Conservation (phyloP, 2,888 invertebrate species). For the Nomada ruficornis region DNA sequence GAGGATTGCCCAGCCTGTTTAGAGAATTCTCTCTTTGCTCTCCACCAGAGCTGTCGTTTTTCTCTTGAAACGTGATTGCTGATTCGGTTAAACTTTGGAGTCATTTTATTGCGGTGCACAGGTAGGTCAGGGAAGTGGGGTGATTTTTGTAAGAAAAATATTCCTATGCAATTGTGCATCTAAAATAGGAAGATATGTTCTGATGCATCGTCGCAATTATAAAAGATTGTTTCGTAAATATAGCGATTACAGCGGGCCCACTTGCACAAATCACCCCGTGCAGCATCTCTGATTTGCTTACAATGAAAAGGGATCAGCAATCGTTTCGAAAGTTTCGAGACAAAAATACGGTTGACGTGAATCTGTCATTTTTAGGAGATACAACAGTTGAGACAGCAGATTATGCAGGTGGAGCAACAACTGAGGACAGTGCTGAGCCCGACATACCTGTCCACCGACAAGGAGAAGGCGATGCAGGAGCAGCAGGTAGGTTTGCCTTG, state of each 20-base stretch:
- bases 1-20: constrained; percentile 37
- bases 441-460: constrained; percentile 92
- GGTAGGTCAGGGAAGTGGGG: background rate
- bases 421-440: constrained; percentile 93
- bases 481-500: constrained; percentile 90
- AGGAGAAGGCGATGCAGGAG: constrained; percentile 92
- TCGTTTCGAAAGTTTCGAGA: background rate
- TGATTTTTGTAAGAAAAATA: background rate
- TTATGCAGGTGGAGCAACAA: constrained; percentile 94
- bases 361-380: constrained; percentile 87
- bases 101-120: background rate
- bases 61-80: constrained; percentile 42
- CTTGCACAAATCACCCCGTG: background rate
- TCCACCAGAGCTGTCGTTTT: constrained; percentile 23
- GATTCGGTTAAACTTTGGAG: constrained; percentile 5
- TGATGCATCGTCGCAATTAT: background rate
- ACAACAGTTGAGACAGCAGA: constrained; percentile 92
- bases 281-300: background rate
- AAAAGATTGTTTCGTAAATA: background rate
- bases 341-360: constrained; percentile 35
- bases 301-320: constrained; percentile 25
- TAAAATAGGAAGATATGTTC: background rate
- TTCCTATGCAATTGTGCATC: background rate
- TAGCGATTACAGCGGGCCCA: too few species aligned
- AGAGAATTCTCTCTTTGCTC: background rate